Percentiles rank a stretch among this genome's conserved stretches.
phyloP scores from a whole-genome alignment of 1,140 invertebrate species.

The Drosophila leontia region DNA sequence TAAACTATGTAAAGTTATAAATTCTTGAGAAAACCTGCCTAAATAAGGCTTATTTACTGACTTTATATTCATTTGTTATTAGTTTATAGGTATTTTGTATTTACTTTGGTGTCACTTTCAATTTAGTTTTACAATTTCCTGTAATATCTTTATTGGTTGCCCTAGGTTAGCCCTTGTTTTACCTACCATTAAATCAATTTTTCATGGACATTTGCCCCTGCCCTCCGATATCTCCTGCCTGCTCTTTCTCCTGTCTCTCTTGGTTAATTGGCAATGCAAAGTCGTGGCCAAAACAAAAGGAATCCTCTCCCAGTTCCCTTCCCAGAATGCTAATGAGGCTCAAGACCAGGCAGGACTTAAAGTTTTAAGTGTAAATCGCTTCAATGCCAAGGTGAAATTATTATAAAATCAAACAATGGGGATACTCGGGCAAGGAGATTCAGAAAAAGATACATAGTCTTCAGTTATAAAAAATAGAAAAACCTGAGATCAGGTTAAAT shows the following conservation, averaged over 20 bases:
- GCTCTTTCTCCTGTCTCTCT: neutral
- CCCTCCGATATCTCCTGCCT: neutral
- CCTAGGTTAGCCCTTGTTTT: neutral
- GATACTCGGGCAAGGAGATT: neutral
- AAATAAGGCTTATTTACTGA: neutral
- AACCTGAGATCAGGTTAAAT: too few species aligned
- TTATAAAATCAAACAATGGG: slow-evolving; percentile 46
- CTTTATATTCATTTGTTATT: neutral
- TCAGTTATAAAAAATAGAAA: neutral
- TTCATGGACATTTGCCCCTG: neutral
- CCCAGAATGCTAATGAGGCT: slow-evolving; percentile 32
- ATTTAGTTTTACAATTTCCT: neutral
- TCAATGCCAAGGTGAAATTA: slow-evolving; percentile 44
- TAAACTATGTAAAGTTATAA: too few species aligned
- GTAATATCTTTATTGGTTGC: slow-evolving; percentile 5
- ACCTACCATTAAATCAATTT: slow-evolving; percentile 31
- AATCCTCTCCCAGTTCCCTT: neutral
- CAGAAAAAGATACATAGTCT: neutral
- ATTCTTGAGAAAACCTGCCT: neutral
- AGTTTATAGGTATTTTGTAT: neutral
- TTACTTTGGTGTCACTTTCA: too few species aligned
- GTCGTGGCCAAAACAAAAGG: slow-evolving; percentile 25
- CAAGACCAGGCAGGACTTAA: slow-evolving; percentile 18
- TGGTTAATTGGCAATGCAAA: slow-evolving; percentile 36
- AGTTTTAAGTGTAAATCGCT: slow-evolving; percentile 44